Conservation (phyloP, 2,113 vertebrate genomes). For the Arizona elegans region DNA sequence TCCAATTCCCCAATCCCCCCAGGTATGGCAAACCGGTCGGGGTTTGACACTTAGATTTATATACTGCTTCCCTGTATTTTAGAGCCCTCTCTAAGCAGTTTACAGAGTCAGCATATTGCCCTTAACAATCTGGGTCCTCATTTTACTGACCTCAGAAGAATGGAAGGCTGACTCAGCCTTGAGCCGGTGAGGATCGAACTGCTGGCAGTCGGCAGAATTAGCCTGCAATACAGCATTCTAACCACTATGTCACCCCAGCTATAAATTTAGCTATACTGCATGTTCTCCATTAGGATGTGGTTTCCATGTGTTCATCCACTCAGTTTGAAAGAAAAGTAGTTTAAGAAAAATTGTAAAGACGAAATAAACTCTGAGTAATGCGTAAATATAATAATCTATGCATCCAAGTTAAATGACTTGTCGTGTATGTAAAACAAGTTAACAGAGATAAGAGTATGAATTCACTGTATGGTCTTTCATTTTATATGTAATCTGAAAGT, state of each 20-base stretch:
- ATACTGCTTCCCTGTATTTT: not conserved
- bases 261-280: not conserved
- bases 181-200: not conserved
- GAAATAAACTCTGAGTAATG: not conserved
- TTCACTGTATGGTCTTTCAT: not conserved
- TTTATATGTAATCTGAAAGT: not conserved
- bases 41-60: not conserved
- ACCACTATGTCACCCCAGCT: not conserved
- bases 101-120: not conserved
- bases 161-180: not conserved
- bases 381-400: not conserved
- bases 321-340: not conserved
- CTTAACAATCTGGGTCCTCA: not conserved
- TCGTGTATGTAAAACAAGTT: not conserved
- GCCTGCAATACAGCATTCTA: not conserved
- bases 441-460: too few species aligned
- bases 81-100: not conserved
- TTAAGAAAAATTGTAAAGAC: not conserved
- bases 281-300: not conserved
- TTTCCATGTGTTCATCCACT: not conserved
- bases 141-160: not conserved
- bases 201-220: not conserved
- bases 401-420: not conserved
- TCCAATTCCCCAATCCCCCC: too few species aligned
- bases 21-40: too few species aligned